Base-by-base conservation (phyloP, 2,797 vertebrate genomes). In the Alauda arvensis region DNA sequence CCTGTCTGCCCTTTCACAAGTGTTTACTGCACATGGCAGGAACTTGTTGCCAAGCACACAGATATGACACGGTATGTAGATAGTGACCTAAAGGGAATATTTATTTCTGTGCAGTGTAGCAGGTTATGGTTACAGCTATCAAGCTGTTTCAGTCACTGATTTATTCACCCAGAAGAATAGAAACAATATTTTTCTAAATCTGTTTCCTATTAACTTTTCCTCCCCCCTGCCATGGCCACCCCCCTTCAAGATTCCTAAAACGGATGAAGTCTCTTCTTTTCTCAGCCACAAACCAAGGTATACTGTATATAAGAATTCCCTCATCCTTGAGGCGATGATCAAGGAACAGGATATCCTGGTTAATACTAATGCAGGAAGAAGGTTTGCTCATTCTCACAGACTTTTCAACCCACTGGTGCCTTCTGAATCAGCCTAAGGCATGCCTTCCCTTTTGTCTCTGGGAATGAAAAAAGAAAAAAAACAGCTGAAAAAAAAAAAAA, bases 301-400 rank as follows among this genome's bases (percentile, higher is more conserved):
- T 18, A 91, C 55, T 40, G 28, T 66, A 79, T 26, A 61, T 69
- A 85, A 85, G 71, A 83, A 49, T 81, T 80, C 81, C 91, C 85
- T 89, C 63, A 92, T 92, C 93, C 95, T 94, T 80, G 82, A 93
- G 92, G 94, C 76, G 0, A 82, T 69, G 85, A 95, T 87, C 93
- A 93, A 92, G 93, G 85, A 83, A 89, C 92, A 93, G 91, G 94
- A 95, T 95, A 95, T 95, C 92, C 92, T 93, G 90, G 85, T 90
- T 87, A 92, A 89, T 91, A 81, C 75, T 93, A 90, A 93, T 89
- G 91, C 34, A 77, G 91, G 90, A 91, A 94, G 87, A 87, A 92
- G 63, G 43, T 46, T 83, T 83, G 83, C 75, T 91, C 65, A 51
- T 92, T 95, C 89, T 90, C 90, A 94, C 84, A 90, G 85, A 85